Base-by-base conservation (phyloP, 2,797 vertebrate species). In the Apogon hyalosoma region DNA sequence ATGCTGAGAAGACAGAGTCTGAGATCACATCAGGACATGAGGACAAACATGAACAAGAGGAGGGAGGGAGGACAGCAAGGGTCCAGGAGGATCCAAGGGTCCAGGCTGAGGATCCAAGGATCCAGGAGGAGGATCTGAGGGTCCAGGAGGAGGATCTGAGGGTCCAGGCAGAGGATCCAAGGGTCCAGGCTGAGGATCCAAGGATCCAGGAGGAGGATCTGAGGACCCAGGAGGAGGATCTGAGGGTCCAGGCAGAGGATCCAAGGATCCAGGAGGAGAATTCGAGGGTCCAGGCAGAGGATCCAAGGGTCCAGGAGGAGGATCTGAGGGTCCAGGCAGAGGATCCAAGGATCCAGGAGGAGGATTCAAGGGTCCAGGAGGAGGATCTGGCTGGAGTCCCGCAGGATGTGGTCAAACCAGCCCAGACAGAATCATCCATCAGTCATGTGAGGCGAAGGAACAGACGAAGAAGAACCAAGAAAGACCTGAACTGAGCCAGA, bases 31-130 rank as follows among this genome's bases (percentile, higher is more conserved):
- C 24, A 55, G 28, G 39, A 36, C 33, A 80, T 0, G 88, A 83
- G 1, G 82, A 92, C 43, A 83, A 85, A 10, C 76, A 24, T 28
- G 88, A 80, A 90, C 91, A 18, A 7, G 0, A 91, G 91, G 84
- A 94, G 90, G 21, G 5, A 31, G 52, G 33, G 4, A 58, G 12
- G 6, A 3, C 31, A 3, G 15, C 57, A 2, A 46, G 80, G 0
- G 54, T 82, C 40, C 80, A 69, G 0, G 91, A 88, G 66, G 21
- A 24, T 4, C 73, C 71, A 68, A 75, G 63, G 0, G 54, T 82
- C 40, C 80, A 69, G 0, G 91, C 88, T 65, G 88, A 88, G 4
- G 87, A 85, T 9, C 88, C 91, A 75, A 91, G 93, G 7, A 76
- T 79, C 88, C 94, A 80, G 90, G 87, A 68, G 91, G 92, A 77